These are phyloP conservation scores for Callochromis pleurospilus DNA, from an alignment of 2,113 vertebrate species.

Conservation along the genomic window DNA sequence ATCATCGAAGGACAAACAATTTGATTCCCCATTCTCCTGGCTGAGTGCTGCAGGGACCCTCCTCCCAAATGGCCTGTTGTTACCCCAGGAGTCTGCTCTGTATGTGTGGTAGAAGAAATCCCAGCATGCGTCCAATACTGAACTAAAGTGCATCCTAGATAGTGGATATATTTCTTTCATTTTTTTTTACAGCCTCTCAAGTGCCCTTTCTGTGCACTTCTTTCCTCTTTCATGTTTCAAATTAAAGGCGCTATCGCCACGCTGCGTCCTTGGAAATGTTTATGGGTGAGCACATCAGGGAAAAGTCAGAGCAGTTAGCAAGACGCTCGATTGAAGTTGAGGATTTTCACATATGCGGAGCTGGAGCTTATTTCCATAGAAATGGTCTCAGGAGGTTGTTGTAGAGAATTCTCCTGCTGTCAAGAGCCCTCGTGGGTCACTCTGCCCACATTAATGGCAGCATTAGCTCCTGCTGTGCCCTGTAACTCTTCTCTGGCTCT, in stretches of 20 bases:
- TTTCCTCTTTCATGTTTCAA: background rate
- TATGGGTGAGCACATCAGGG: background rate
- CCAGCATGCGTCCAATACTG: background rate
- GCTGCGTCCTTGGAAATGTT: conserved; percentile 16
- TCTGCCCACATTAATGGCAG: background rate
- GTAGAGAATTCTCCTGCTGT: conserved; percentile 7
- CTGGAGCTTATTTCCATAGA: conserved; percentile 18
- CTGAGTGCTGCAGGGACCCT: background rate
- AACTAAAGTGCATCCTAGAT: background rate
- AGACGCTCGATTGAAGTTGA: background rate
- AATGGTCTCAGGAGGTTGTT: conserved; percentile 11
- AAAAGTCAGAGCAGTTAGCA: conserved; percentile 16
- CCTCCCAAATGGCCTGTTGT: conserved; percentile 13
- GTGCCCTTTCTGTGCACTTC: background rate
- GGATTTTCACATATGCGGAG: background rate
- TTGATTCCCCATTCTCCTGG: background rate
- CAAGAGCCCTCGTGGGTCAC: conserved; percentile 11
- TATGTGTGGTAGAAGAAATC: background rate
- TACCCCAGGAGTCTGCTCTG: background rate
- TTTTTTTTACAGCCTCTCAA: background rate
- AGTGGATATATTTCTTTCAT: background rate
- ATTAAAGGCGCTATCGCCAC: background rate
- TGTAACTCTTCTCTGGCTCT: background rate
- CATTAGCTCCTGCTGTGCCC: background rate
- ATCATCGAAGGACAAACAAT: conserved; percentile 34